phyloP scores from a whole-genome alignment of 2,888 invertebrate species.

The Drosophila buzzatii region DNA sequence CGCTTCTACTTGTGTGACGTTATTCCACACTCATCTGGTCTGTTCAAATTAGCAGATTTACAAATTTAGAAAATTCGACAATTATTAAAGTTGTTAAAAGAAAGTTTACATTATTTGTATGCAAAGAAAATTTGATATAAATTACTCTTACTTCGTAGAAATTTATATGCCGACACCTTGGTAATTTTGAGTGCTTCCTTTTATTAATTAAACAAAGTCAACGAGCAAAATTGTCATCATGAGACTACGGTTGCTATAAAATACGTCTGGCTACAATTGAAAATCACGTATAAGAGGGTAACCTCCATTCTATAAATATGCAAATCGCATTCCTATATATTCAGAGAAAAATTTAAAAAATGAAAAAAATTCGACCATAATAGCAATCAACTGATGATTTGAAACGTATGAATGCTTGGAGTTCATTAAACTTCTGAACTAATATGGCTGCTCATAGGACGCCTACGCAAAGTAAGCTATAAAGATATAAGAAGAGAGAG shows the following conservation, averaged over 20 bases:
- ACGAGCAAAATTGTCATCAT: conserved; percentile 30
- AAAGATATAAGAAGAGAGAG: conserved; percentile 2
- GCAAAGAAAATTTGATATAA: background rate
- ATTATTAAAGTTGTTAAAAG: background rate
- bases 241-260: conserved; percentile 45
- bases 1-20: background rate
- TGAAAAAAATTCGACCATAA: conserved; percentile 40
- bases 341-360: conserved; percentile 34
- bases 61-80: too few relatives aligned
- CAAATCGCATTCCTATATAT: conserved; percentile 50
- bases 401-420: conserved; percentile 38
- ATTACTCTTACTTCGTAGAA: background rate
- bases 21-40: too few relatives aligned
- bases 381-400: conserved; percentile 48
- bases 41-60: too few relatives aligned
- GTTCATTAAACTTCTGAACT: conserved; percentile 70
- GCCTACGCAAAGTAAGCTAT: conserved; percentile 52
- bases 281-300: conserved; percentile 35
- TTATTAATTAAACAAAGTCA: too few relatives aligned
- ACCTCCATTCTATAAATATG: conserved; percentile 54
- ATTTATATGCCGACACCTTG: background rate
- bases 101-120: background rate
- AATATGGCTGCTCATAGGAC: conserved; percentile 40
- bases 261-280: conserved; percentile 58
- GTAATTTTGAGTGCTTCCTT: too few relatives aligned